phyloP scores from a whole-genome alignment of 2,888 invertebrate genomes.

The Campoplex capitator region DNA sequence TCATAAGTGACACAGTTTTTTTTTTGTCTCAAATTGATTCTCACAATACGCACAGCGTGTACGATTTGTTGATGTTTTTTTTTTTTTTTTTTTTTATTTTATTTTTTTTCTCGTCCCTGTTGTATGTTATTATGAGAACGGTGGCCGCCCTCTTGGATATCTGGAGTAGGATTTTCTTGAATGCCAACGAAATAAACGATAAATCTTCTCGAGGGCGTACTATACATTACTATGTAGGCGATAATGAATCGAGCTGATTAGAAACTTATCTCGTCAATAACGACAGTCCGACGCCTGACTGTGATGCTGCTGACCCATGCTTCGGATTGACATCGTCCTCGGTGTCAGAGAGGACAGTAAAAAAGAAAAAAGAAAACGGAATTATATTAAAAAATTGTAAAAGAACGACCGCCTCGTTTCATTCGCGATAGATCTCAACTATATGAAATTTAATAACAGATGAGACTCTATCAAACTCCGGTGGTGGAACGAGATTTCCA shows the following conservation, averaged over 20 bases:
- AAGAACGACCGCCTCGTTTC: constrained; percentile 10
- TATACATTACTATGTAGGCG: constrained; percentile 56
- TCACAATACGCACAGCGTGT: neutral
- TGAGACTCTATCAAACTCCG: constrained; percentile 36
- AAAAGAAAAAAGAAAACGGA: constrained; percentile 4
- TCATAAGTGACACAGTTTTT: neutral
- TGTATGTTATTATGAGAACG: constrained; percentile 26
- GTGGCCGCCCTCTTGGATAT: neutral
- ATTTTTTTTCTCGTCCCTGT: neutral
- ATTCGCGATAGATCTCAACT: constrained; percentile 21
- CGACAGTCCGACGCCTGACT: constrained; percentile 62
- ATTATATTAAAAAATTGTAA: neutral
- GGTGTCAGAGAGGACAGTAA: constrained; percentile 22
- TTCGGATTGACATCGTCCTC: constrained; percentile 36
- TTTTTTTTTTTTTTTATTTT: neutral
- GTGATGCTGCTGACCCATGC: constrained; percentile 55
- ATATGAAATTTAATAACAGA: constrained; percentile 28
- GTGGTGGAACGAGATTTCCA: constrained; percentile 23
- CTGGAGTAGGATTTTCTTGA: constrained; percentile 57
- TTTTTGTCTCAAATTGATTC: neutral
- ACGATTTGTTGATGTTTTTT: constrained; percentile 28
- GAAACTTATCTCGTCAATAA: constrained; percentile 61
- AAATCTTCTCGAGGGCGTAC: constrained; percentile 41
- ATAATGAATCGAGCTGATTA: constrained; percentile 66
- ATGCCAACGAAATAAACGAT: constrained; percentile 56